phyloP scores from a whole-genome alignment of 2,888 invertebrate species.

The Lycaena phlaeas region DNA sequence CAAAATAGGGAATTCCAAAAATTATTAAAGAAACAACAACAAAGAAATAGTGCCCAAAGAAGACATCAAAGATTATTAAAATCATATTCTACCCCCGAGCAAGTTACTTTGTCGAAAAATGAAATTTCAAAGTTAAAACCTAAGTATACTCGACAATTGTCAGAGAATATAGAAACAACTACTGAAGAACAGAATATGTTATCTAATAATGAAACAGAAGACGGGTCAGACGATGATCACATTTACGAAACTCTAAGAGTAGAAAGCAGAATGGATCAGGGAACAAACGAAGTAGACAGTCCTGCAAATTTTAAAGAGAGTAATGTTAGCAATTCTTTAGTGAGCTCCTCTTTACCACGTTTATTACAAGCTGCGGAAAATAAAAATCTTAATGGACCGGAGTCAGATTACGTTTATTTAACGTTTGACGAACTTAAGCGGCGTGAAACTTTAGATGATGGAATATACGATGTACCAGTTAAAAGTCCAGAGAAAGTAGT shows the following conservation, averaged over 20 bases:
- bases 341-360: neutral
- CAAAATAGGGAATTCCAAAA: constrained; percentile 88
- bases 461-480: constrained; percentile 56
- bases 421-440: constrained; percentile 55
- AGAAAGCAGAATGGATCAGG: constrained; percentile 43
- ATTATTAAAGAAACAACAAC: constrained; percentile 81
- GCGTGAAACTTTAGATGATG: constrained; percentile 35
- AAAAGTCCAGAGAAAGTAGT: constrained; percentile 50
- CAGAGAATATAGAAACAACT: constrained; percentile 39
- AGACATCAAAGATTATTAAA: constrained; percentile 71
- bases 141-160: constrained; percentile 47
- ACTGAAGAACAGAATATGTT: constrained; percentile 27
- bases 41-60: constrained; percentile 65
- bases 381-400: constrained; percentile 29
- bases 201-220: constrained; percentile 30
- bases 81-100: constrained; percentile 65
- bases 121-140: constrained; percentile 45
- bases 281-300: constrained; percentile 33
- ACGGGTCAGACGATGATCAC: constrained; percentile 62
- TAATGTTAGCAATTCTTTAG: constrained; percentile 16
- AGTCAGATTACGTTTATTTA: constrained; percentile 66
- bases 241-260: constrained; percentile 75
- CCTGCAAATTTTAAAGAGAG: constrained; percentile 53
- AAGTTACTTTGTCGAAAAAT: constrained; percentile 54
- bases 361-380: neutral